These are phyloP conservation scores for Charanyca ferruginea DNA, from an alignment of 2,888 invertebrate species.

Conservation along the genomic window DNA sequence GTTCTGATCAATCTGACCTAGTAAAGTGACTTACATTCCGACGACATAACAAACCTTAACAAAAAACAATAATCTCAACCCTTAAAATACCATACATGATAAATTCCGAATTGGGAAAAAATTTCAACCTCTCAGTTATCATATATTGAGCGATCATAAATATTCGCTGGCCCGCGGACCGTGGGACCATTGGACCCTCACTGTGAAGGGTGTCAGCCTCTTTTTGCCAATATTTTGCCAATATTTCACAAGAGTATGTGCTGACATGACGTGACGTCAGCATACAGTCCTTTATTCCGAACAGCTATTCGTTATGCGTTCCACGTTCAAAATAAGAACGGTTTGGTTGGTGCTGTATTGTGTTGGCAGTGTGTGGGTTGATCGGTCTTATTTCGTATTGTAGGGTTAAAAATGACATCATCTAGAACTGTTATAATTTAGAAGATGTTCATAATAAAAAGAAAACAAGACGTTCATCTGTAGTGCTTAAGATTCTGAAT, in stretches of 20 bases:
- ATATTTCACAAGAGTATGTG: constrained; percentile 71
- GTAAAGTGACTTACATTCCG: constrained; percentile 9
- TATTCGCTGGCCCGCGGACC: constrained; percentile 66
- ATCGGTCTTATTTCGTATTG: background rate
- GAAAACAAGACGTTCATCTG: background rate
- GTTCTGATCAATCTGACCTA: background rate
- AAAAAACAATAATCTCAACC: constrained; percentile 51
- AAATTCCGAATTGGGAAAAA: constrained; percentile 55
- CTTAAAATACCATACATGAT: constrained; percentile 37
- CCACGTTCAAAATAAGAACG: constrained; percentile 56
- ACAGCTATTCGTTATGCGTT: constrained; percentile 53
- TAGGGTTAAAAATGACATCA: constrained; percentile 2
- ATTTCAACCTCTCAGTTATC: constrained; percentile 54
- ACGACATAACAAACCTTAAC: constrained; percentile 17
- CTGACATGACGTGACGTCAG: constrained; percentile 56
- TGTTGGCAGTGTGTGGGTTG: constrained; percentile 2
- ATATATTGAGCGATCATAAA: constrained; percentile 72
- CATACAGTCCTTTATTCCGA: constrained; percentile 52
- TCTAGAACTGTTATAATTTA: background rate
- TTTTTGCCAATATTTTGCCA: constrained; percentile 75
- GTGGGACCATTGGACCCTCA: constrained; percentile 33
- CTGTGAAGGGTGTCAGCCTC: constrained; percentile 64
- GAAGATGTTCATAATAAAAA: background rate
- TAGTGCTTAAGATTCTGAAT: background rate
- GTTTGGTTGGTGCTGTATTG: constrained; percentile 27